phyloP scores from a whole-genome alignment of 2,888 invertebrate genomes.

The Noctua fimbriata region DNA sequence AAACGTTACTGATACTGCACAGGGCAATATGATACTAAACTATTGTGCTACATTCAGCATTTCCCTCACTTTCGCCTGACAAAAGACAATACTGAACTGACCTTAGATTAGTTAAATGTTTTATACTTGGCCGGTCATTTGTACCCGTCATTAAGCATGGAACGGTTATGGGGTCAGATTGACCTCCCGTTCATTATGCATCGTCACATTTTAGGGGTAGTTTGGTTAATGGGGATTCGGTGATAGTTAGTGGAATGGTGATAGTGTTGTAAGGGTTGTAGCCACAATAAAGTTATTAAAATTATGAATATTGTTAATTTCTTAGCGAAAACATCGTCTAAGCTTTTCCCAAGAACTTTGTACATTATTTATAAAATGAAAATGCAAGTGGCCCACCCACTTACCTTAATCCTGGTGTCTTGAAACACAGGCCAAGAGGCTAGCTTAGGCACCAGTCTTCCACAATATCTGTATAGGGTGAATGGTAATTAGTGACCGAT shows the following conservation, averaged over 20 bases:
- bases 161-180: slow-evolving; percentile 80
- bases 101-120: slow-evolving; percentile 86
- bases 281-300: background rate
- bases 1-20: too few relatives aligned
- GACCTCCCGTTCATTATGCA: slow-evolving; percentile 63
- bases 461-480: too few relatives aligned
- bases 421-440: too few relatives aligned
- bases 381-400: too few relatives aligned
- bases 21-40: too few relatives aligned
- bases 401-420: too few relatives aligned
- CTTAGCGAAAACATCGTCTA: background rate
- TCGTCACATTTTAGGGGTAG: slow-evolving; percentile 61
- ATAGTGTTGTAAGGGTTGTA: slow-evolving; percentile 1
- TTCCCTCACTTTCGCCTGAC: slow-evolving; percentile 65
- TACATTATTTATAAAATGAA: background rate
- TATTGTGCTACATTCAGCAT: too few relatives aligned
- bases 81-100: slow-evolving; percentile 75
- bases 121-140: slow-evolving; percentile 81
- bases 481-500: too few relatives aligned
- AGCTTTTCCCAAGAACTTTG: background rate
- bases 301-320: background rate
- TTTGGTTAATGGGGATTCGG: slow-evolving; percentile 55
- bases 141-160: slow-evolving; percentile 84
- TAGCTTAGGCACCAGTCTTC: too few relatives aligned
- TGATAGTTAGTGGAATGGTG: slow-evolving; percentile 33